Evolutionary conservation across 2,113 vertebrate species (phyloP).

Genomic region (Cacatua alba): DNA sequence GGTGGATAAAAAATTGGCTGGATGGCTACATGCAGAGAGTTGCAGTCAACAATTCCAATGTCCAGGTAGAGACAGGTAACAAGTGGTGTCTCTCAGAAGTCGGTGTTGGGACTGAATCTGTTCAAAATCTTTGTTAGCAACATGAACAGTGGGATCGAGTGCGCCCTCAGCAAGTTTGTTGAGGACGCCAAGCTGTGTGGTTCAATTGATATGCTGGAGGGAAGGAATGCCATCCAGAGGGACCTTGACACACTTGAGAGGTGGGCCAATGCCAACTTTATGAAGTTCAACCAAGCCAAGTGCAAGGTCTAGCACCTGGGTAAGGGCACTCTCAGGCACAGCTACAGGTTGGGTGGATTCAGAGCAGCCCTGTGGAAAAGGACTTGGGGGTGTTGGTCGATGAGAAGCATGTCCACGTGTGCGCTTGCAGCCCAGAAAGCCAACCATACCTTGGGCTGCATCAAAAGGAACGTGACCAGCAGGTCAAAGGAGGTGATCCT

Average conservation of each 20-base stretch:
- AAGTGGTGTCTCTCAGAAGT: neutral
- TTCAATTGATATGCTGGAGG: accelerated
- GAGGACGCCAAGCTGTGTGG: neutral
- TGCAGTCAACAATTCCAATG: neutral
- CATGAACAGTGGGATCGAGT: neutral
- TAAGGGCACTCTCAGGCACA: neutral
- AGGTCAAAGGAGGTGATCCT: neutral
- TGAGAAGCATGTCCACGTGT: too few species aligned
- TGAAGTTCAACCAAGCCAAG: neutral
- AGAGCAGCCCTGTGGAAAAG: neutral
- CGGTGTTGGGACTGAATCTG: neutral
- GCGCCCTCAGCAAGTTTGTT: neutral
- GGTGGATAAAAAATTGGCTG: neutral
- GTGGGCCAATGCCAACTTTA: neutral
- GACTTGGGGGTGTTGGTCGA: too few species aligned
- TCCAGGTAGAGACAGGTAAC: neutral
- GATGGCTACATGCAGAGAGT: neutral
- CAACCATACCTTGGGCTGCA: too few species aligned
- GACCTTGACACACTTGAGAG: neutral
- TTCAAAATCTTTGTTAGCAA: neutral
- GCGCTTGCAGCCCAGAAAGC: too few species aligned
- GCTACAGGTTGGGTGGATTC: neutral
- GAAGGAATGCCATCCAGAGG: neutral
- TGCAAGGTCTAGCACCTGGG: neutral
- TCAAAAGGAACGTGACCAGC: neutral